phyloP scores from a whole-genome alignment of 2,797 vertebrate genomes.

The Cossypha dichroa region DNA sequence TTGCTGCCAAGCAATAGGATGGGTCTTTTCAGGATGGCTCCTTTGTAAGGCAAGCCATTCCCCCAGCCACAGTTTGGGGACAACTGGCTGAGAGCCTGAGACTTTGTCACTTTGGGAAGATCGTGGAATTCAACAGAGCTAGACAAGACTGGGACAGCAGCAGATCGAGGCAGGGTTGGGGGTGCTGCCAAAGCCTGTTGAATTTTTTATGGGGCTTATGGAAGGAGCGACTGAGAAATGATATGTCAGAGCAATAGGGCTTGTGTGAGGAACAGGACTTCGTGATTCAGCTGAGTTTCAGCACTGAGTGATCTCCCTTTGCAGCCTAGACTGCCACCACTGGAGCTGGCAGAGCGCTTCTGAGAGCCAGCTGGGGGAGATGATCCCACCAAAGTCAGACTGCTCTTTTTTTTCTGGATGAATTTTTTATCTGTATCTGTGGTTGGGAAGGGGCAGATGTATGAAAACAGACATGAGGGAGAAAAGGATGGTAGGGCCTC shows the following conservation, averaged over 20 bases:
- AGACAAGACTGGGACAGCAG: background rate
- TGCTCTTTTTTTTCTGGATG: background rate
- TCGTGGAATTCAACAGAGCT: background rate
- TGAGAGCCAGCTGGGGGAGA: background rate
- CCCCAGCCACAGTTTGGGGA: background rate
- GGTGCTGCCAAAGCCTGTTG: conserved; percentile 18
- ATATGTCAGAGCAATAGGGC: background rate
- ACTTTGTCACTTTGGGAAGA: background rate
- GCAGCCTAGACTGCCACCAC: background rate
- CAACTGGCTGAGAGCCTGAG: background rate
- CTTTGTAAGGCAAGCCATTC: background rate
- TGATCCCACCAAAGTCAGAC: background rate
- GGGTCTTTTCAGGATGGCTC: background rate
- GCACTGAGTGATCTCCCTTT: background rate
- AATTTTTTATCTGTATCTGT: background rate
- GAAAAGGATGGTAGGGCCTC: background rate
- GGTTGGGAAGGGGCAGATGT: background rate
- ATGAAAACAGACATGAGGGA: background rate
- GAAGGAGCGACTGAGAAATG: background rate
- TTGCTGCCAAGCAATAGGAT: conserved; percentile 1
- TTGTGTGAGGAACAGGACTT: background rate
- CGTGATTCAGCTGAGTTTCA: background rate
- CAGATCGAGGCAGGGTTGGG: background rate
- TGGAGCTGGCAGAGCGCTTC: background rate
- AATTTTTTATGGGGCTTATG: background rate